phyloP scores from a whole-genome alignment of 2,113 vertebrate genomes.

The Cynoglossus semilaevis region DNA sequence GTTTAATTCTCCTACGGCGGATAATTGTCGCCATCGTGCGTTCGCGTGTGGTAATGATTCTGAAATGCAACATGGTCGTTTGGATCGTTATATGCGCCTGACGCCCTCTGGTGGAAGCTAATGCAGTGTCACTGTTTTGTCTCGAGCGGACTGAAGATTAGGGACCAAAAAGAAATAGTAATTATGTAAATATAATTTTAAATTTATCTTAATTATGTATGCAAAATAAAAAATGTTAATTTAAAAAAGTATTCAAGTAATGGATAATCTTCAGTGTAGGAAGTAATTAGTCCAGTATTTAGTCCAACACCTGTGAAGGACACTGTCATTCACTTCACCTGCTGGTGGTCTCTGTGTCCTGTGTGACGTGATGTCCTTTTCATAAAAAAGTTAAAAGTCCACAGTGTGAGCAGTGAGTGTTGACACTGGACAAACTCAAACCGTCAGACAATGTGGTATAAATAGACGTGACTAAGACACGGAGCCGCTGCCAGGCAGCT shows the following conservation, averaged over 20 bases:
- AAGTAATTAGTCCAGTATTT: no score
- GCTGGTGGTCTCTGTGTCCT: neutral
- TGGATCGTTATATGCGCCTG: neutral
- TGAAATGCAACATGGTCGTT: fast-evolving
- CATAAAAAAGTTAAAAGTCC: no score
- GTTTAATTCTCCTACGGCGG: neutral
- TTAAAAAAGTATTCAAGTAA: no score
- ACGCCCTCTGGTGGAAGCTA: slow-evolving; percentile 37
- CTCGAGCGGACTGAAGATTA: no score
- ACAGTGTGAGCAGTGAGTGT: slow-evolving; percentile 17
- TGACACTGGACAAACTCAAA: slow-evolving; percentile 14
- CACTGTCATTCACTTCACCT: neutral
- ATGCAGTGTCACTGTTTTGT: neutral
- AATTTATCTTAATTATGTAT: no score
- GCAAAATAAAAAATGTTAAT: no score
- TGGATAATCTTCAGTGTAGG: no score
- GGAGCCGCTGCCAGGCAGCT: slow-evolving; percentile 4
- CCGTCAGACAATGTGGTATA: slow-evolving; percentile 42
- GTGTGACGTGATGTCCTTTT: slow-evolving; percentile 21
- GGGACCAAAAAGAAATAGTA: no score
- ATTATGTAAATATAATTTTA: no score
- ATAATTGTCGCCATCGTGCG: slow-evolving; percentile 52
- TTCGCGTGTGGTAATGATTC: neutral
- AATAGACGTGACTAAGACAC: slow-evolving; percentile 35
- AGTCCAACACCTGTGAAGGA: no score